Base-by-base conservation (phyloP, 2,797 vertebrate species). In the Cuniculus paca region DNA sequence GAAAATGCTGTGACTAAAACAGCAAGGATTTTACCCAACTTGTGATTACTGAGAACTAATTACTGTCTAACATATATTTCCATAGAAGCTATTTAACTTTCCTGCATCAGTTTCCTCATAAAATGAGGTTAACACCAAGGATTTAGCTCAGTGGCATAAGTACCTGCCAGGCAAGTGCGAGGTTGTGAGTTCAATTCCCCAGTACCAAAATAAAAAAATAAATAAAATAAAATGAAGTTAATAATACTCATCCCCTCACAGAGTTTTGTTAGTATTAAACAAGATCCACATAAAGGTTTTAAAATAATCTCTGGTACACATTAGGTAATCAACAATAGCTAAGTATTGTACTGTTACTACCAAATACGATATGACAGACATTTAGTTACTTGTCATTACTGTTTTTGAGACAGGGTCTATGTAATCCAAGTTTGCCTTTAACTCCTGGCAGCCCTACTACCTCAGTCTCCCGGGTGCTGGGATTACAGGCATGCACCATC, bases 221-320 rank as follows among this genome's bases (percentile, higher is more conserved):
- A n/a, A n/a, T n/a, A n/a, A n/a, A n/a, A n/a, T n/a, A n/a, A n/a
- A 93, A 95, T 68, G 52, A 34, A 26, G 10, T 14, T 58, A 90
- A 60, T 52, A 72, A 86, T 74, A 91, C 34, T 36, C 54, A 94
- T 22, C 20, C 20, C 24, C 28, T 91, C 36, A 83, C 16, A 89
- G 28, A 90, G 36, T 70, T 90, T 74, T 95, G 54, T 88, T 58
- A 95, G 13, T 12, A 95, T 87, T 94, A 93, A 96, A 93, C 11
- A 87, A 91, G 63, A 95, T 63, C 5, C 72, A 91, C 34, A 7
- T 58, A 50, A 94, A 93, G 20, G 89, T 20, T 79, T 75, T 81
- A 70, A 74, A 84, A 88, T 94, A 65, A 9, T 92, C 28, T 78
- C 36, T 89, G 56, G 11, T 84, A 75, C n/a, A 91, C 7, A 79